Evolutionary conservation across 2,888 invertebrate genomes (phyloP).

Genomic region (Charanyca ferruginea): DNA sequence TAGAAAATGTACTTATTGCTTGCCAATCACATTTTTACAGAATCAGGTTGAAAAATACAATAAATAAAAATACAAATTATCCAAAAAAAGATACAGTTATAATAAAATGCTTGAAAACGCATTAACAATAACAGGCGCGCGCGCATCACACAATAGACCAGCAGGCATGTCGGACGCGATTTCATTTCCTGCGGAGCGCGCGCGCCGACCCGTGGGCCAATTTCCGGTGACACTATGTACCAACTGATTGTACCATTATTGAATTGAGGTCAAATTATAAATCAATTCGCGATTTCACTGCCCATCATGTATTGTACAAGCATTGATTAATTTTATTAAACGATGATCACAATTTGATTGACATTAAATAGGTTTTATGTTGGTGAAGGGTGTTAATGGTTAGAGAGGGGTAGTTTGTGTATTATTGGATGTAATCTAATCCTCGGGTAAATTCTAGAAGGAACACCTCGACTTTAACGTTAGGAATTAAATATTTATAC

Average conservation of each 20-base stretch:
- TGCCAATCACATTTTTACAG: background rate
- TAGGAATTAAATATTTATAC: background rate
- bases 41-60: background rate
- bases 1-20: background rate
- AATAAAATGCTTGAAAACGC: conserved; percentile 56
- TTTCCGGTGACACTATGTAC: conserved; percentile 81
- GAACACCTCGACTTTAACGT: background rate
- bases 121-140: conserved; percentile 60
- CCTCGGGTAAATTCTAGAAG: background rate
- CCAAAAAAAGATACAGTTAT: conserved; percentile 23
- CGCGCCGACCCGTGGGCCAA: conserved; percentile 86
- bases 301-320: conserved; percentile 11
- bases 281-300: conserved; percentile 66
- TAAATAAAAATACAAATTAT: conserved; percentile 1
- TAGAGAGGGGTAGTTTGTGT: background rate
- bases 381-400: background rate
- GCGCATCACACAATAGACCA: conserved; percentile 83
- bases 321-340: conserved; percentile 38
- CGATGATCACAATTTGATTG: conserved; percentile 6
- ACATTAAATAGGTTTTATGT: conserved; percentile 7
- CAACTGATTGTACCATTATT: conserved; percentile 71
- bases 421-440: background rate
- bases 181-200: conserved; percentile 87
- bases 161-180: conserved; percentile 86
- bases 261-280: conserved; percentile 64